phyloP scores from a whole-genome alignment of 2,797 vertebrate species.

The Acipenser transmontanus region DNA sequence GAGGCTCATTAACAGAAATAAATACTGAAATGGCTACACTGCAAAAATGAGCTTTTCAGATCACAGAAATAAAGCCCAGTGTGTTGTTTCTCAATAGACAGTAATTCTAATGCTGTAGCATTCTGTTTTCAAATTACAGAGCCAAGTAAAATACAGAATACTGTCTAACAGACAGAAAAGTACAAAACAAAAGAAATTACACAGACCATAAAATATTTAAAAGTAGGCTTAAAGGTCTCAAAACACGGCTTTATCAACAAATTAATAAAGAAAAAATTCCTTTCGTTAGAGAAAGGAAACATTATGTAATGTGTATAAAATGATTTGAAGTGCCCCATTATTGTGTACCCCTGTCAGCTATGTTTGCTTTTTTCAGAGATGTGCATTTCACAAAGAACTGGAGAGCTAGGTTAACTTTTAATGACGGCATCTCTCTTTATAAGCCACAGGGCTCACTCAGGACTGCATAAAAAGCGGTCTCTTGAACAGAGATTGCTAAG shows the following conservation, averaged over 20 bases:
- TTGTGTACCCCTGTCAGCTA: conserved; percentile 60
- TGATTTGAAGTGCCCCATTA: conserved; percentile 46
- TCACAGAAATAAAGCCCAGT: conserved; percentile 57
- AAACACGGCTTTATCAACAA: conserved; percentile 54
- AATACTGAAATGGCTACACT: conserved; percentile 92
- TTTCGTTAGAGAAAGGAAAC: conserved; percentile 44
- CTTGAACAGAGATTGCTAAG: conserved; percentile 36
- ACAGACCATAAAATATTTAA: conserved; percentile 67
- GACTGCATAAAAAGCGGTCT: conserved; percentile 40
- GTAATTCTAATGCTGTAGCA: conserved; percentile 58
- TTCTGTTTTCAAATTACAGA: conserved; percentile 57
- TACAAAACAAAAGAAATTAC: conserved; percentile 44
- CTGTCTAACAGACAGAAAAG: conserved; percentile 53
- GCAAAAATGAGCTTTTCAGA: conserved; percentile 59
- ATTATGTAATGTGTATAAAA: conserved; percentile 57
- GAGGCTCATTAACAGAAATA: conserved; percentile 91
- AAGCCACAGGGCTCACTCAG: conserved; percentile 39
- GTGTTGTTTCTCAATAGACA: conserved; percentile 51
- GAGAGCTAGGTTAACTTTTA: conserved; percentile 12
- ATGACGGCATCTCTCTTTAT: conserved; percentile 15
- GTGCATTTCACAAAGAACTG: conserved; percentile 38
- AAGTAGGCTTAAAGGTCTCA: conserved; percentile 62
- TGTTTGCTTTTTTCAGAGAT: conserved; percentile 53
- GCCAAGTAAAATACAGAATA: conserved; percentile 62
- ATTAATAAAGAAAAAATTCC: conserved; percentile 55